Percentiles rank a stretch among this genome's conserved stretches.
These are phyloP conservation scores for Rafetus swinhoei DNA, from an alignment of 2,113 vertebrate genomes.

Conservation along the genomic window DNA sequence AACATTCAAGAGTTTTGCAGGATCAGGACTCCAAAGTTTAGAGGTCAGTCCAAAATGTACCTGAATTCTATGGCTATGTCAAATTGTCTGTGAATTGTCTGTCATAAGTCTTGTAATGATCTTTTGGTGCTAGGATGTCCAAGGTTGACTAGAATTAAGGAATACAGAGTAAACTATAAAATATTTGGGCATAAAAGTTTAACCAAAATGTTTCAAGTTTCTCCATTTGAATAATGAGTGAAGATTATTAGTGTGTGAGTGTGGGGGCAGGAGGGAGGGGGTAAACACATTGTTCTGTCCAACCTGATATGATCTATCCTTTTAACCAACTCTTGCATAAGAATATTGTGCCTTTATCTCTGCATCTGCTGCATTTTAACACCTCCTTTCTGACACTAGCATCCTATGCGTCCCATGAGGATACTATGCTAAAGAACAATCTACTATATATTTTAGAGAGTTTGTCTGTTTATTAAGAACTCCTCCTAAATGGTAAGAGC, in stretches of 20 bases:
- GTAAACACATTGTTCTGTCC: neutral
- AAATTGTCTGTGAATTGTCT: neutral
- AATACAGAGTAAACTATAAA: neutral
- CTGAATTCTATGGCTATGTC: neutral
- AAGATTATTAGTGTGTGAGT: neutral
- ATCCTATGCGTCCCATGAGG: fast-evolving
- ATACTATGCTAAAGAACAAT: fast-evolving
- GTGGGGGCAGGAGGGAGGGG: neutral
- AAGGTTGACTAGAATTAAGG: neutral
- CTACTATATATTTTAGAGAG: no score
- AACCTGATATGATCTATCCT: conserved; percentile 23
- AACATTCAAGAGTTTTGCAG: neutral
- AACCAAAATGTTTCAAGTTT: neutral
- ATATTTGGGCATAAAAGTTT: neutral
- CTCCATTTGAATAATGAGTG: neutral
- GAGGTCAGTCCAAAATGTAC: neutral
- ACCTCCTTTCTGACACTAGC: conserved; percentile 4
- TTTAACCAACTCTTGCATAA: neutral
- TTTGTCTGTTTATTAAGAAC: no score
- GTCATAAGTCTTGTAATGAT: neutral
- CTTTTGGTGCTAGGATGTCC: neutral
- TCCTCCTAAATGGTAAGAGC: no score
- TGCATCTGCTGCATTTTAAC: neutral
- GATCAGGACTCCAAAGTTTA: neutral
- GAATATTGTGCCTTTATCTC: neutral